Conservation (phyloP, 2,797 vertebrate genomes). For the Silurus lanzhouensis region DNA sequence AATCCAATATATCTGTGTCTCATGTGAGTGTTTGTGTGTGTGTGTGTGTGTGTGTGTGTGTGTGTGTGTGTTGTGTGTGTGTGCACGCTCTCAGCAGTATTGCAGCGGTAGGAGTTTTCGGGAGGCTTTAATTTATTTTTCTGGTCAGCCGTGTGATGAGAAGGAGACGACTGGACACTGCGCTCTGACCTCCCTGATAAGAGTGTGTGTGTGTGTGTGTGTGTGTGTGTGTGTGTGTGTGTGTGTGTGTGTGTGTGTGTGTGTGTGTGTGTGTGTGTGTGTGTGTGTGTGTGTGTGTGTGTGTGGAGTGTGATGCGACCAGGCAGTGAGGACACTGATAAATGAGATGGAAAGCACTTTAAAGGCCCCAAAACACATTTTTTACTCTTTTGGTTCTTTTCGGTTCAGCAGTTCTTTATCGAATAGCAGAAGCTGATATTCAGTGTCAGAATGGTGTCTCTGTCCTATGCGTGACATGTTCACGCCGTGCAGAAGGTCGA, state of each 20-base stretch:
- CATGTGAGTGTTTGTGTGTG: constrained; percentile 27
- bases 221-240: neutral
- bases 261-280: neutral
- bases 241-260: neutral
- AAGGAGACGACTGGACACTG: constrained; percentile 53
- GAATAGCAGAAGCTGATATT: neutral
- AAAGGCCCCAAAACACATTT: constrained; percentile 13
- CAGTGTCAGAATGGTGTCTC: neutral
- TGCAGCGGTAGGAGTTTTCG: constrained; percentile 74
- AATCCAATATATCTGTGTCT: constrained; percentile 56
- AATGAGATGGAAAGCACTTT: constrained; percentile 22
- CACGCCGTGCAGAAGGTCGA: neutral
- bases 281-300: neutral
- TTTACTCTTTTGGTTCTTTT: constrained; percentile 4
- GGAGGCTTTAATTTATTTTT: constrained; percentile 78
- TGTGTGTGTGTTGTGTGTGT: constrained; percentile 29
- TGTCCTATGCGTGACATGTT: neutral
- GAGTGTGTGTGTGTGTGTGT: constrained; percentile 44
- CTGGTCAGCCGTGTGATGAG: constrained; percentile 73
- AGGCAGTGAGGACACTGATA: constrained; percentile 10
- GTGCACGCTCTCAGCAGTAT: constrained; percentile 60
- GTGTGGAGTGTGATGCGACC: constrained; percentile 5
- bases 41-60: constrained; percentile 46
- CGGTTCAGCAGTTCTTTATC: constrained; percentile 18
- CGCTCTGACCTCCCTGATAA: constrained; percentile 64